Evolutionary conservation across 2,888 invertebrate genomes (phyloP).

Genomic region (Zelleria hepariella): DNA sequence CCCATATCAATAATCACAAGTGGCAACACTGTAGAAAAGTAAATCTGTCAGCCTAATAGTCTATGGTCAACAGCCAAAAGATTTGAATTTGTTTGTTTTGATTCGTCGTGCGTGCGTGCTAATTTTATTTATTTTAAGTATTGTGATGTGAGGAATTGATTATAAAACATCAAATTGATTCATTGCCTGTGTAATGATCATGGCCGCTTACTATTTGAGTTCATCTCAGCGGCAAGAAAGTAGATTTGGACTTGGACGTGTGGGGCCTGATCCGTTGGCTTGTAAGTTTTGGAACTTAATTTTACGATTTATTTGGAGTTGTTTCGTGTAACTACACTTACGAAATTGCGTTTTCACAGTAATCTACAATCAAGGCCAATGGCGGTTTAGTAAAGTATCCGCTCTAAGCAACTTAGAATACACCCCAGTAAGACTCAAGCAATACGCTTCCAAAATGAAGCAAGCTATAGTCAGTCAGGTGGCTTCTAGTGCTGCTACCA

Average conservation of each 20-base stretch:
- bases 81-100: background rate
- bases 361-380: slow-evolving; percentile 53
- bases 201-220: background rate
- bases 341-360: slow-evolving; percentile 29
- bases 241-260: background rate
- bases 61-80: background rate
- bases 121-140: background rate
- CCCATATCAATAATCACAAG: too few relatives aligned
- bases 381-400: slow-evolving; percentile 51
- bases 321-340: background rate
- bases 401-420: slow-evolving; percentile 50
- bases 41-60: too few relatives aligned
- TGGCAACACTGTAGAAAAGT: too few relatives aligned
- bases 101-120: background rate
- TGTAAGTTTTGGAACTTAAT: slow-evolving; percentile 14
- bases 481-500: slow-evolving; percentile 28
- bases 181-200: background rate
- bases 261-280: slow-evolving; percentile 25
- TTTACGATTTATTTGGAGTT: background rate
- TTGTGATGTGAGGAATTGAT: background rate
- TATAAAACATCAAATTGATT: background rate
- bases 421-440: slow-evolving; percentile 44
- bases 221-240: background rate
- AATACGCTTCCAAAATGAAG: slow-evolving; percentile 52
- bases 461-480: slow-evolving; percentile 42